A percentile compares a stretch with the other conserved stretches of the same genome.
Evolutionary conservation across 2,888 invertebrate genomes (phyloP).

Genomic region (Mesorhabditis belari): DNA sequence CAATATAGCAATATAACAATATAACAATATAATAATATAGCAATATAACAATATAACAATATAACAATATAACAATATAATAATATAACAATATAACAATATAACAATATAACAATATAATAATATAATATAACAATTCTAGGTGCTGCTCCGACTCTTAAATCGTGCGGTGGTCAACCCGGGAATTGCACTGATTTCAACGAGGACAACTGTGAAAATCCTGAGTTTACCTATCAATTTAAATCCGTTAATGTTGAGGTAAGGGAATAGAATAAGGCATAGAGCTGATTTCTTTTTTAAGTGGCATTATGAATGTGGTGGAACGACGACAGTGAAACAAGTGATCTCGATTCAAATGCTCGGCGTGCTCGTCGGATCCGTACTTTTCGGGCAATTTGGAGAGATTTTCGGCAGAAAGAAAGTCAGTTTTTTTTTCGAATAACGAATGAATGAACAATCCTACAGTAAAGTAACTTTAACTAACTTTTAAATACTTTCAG

Average conservation of each 20-base stretch:
- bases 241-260: background rate
- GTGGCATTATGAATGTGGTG: slow-evolving; percentile 7
- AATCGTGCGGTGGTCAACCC: background rate
- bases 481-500: too few species aligned
- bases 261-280: too few species aligned
- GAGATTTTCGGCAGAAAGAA: slow-evolving; percentile 31
- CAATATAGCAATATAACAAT: too few species aligned
- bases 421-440: slow-evolving; percentile 2
- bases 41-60: too few species aligned
- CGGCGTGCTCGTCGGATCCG: slow-evolving; percentile 33
- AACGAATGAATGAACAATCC: background rate
- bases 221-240: slow-evolving; percentile 1
- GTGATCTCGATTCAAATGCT: slow-evolving; percentile 29
- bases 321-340: slow-evolving; percentile 12
- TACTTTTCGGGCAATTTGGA: slow-evolving; percentile 26
- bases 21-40: too few species aligned
- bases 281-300: too few species aligned
- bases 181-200: slow-evolving; percentile 1
- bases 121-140: background rate
- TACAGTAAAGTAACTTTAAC: too few species aligned
- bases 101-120: too few species aligned
- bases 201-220: background rate
- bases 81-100: too few species aligned
- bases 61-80: too few species aligned
- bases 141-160: background rate